Conservation (phyloP, 1,140 invertebrate genomes). For the Anastrepha ludens region DNA sequence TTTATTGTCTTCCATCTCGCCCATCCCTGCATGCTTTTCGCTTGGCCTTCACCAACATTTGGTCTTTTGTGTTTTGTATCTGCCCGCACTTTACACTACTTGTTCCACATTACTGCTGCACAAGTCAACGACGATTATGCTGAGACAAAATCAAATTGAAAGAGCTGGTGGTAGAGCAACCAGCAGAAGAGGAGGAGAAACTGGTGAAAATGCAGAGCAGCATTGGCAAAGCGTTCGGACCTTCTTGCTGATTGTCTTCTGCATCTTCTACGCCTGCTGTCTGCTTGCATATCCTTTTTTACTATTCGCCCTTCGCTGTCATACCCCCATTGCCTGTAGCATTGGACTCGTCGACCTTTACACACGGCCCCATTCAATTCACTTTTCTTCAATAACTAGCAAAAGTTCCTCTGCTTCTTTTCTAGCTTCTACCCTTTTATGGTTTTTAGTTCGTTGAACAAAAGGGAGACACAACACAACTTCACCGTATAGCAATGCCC, state of each 20-base stretch:
- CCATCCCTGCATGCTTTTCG: background rate
- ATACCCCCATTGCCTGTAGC: background rate
- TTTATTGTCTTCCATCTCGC: constrained; percentile 29
- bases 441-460: constrained; percentile 4
- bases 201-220: background rate
- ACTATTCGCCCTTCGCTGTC: background rate
- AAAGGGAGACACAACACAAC: no score
- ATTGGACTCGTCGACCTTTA: constrained; percentile 22
- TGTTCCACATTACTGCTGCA: background rate
- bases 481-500: background rate
- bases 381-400: constrained; percentile 46
- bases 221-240: background rate
- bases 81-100: background rate
- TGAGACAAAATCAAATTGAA: background rate
- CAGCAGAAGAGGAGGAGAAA: no score
- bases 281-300: background rate
- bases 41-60: constrained; percentile 48
- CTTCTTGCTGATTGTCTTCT: background rate
- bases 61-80: background rate
- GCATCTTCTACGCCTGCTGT: background rate
- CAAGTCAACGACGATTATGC: background rate
- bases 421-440: background rate
- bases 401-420: constrained; percentile 6
- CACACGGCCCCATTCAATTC: constrained; percentile 17
- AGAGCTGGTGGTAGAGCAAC: background rate